These are phyloP conservation scores for Aplochiton taeniatus DNA, from an alignment of 2,797 vertebrate species.

Conservation along the genomic window DNA sequence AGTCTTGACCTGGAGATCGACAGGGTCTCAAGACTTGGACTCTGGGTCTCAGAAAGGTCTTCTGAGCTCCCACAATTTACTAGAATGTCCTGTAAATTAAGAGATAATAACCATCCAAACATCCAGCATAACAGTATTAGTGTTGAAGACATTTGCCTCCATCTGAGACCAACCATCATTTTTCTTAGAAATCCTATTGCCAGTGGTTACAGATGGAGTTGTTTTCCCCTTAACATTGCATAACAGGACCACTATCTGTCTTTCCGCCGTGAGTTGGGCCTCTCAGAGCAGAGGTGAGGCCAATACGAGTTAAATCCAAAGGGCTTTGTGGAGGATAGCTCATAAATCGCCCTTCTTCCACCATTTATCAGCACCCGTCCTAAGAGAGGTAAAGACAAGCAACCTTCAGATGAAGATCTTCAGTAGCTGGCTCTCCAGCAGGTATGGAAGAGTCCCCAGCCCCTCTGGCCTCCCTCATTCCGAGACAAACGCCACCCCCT, in stretches of 20 bases:
- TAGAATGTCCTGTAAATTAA: too few relatives aligned
- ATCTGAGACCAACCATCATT: background rate
- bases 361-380: constrained; percentile 22
- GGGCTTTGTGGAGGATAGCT: constrained; percentile 27
- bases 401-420: constrained; percentile 22
- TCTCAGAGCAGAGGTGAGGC: constrained; percentile 11
- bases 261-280: constrained; percentile 13
- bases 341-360: constrained; percentile 38
- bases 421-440: background rate
- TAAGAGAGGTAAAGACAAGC: constrained; percentile 32
- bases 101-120: too few relatives aligned
- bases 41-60: background rate
- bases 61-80: too few relatives aligned
- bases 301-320: constrained; percentile 27
- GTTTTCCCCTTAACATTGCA: constrained; percentile 23
- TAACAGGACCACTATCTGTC: background rate
- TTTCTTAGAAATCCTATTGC: constrained; percentile 16
- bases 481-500: constrained; percentile 37
- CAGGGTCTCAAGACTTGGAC: background rate
- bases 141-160: background rate
- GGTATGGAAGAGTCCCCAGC: background rate
- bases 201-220: background rate
- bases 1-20: background rate
- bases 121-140: background rate
- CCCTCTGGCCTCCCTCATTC: constrained; percentile 26